Base-by-base conservation (phyloP, 2,888 invertebrate genomes). In the Catocala fraxini region DNA sequence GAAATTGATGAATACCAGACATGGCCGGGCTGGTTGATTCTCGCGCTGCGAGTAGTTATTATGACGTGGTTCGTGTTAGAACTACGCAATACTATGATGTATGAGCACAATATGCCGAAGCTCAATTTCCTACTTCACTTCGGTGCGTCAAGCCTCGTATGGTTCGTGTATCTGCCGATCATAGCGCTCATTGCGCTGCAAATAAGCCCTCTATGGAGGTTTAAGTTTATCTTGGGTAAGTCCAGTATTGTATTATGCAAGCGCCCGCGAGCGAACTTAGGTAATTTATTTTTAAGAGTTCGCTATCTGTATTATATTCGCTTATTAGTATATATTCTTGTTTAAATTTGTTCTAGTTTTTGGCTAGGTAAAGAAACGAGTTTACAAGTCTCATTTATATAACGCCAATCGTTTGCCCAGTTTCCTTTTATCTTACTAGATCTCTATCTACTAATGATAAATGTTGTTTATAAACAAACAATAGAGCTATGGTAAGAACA, bases 1-100 rank as follows among this genome's bases (percentile, higher is more conserved):
- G 99, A 99, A 86, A 97, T 98, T 58, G 99, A 99, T 84, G 98
- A 99, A 85, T 99, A 99, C 92, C 98, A 99, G 91, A 99, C 99
- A 0, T 98, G 98, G 98, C 99, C 99, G 0, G 99, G 99, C 5
- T 98, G 98, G 97, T 95, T 99, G 69, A 98, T 99, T 68, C 95
- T 99, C 0, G 96, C 97, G 35, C 96, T 99, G 73, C 95, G 98
- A 51, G 96, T 98, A 52, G 93, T 96, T 53, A 97, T 98, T 78
- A 98, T 98, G 97, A 92, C 97, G 55, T 98, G 98, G 98, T 98
- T 98, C 88, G 95, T 98, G 39, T 95, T 96, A 59, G 97, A 97
- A 83, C 85, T 96, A n/a, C 94, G 94, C 11, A 89, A 92, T 77
- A 95, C 94, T 0, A 94, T 95, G 94, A 87, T 94, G 81, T 94